Base-by-base conservation (phyloP, 2,888 invertebrate species). In the Microctonus brassicae region DNA sequence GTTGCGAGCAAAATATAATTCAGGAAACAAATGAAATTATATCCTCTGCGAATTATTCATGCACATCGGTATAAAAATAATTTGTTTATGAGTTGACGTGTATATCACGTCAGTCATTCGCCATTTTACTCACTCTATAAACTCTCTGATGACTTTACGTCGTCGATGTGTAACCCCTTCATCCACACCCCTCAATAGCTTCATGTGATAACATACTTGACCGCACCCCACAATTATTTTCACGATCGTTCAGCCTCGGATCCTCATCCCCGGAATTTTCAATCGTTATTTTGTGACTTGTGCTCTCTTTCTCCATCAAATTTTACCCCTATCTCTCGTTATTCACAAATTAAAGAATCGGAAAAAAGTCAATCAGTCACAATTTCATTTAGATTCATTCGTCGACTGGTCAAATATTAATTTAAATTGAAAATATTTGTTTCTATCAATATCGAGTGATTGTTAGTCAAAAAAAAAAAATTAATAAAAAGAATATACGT, bases 11-110 rank as follows among this genome's bases (percentile, higher is more conserved):
- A 58, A 68, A 68, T 57, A n/a, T n/a, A 57, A 58, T 58, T 69
- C n/a, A 6, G 60, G 65, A 55, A 29, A 42, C 57, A 55, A 55
- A 70, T 72, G 72, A 70, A 72, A 74, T 73, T 72, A 75, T 65
- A 75, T 65, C 65, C 72, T 47, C 20, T 3, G 72, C 65, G 70
- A 66, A n/a, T n/a, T n/a, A 67, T 73, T 52, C 71, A 73, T 73
- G n/a, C 13, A 47, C n/a, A n/a, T 1, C 63, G 64, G 13, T 20
- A 71, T 69, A 69, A 67, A 73, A 75, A 73, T 72, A 72, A 75
- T 68, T 61, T 13, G 66, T 55, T 73, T 65, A 69, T 65, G 55
- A 47, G 7, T 47, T 17, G 17, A 47, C n/a, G 6, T 9, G 17
- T n/a, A 10, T 55, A 55, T 24, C 26, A 2, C 26, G 4, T 11